Conservation (phyloP, 2,888 invertebrate species). For the Macaria notata region DNA sequence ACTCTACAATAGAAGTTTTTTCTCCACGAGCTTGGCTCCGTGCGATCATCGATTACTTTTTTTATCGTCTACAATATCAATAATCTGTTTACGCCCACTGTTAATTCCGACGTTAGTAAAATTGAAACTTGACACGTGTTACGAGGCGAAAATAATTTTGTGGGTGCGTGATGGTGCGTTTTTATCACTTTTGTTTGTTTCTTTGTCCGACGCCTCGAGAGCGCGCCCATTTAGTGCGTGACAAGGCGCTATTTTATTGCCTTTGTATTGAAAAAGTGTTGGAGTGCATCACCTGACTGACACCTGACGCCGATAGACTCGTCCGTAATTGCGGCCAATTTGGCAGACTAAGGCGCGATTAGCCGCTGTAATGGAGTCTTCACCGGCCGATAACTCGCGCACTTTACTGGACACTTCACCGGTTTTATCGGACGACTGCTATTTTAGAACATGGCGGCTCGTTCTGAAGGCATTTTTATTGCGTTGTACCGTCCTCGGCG, state of each 20-base stretch:
- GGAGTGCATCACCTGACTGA: constrained; percentile 66
- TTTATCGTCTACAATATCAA: constrained; percentile 79
- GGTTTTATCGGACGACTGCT: constrained; percentile 47
- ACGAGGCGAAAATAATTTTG: constrained; percentile 77
- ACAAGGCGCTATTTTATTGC: constrained; percentile 75
- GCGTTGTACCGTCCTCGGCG: constrained; percentile 34
- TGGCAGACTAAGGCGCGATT: constrained; percentile 47
- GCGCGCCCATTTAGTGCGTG: constrained; percentile 74
- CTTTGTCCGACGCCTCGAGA: constrained; percentile 67
- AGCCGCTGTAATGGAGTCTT: constrained; percentile 55
- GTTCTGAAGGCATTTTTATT: constrained; percentile 52
- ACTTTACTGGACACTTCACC: constrained; percentile 48
- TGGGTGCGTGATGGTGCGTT: constrained; percentile 77
- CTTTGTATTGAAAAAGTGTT: constrained; percentile 74
- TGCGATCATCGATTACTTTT: constrained; percentile 81
- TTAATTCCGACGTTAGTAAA: constrained; percentile 79
- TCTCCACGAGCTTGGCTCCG: constrained; percentile 60
- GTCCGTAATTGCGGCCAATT: constrained; percentile 63
- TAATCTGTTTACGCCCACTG: constrained; percentile 81
- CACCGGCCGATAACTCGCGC: constrained; percentile 48
- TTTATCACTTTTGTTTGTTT: constrained; percentile 75
- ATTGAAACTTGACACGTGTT: constrained; percentile 82
- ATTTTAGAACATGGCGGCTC: constrained; percentile 54
- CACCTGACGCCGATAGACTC: constrained; percentile 45
- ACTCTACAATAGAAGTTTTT: constrained; percentile 74